Percentiles rank a stretch among this genome's conserved stretches.
These are phyloP conservation scores for Drosophila athabasca DNA, from an alignment of 1,140 invertebrate species.

Conservation along the genomic window DNA sequence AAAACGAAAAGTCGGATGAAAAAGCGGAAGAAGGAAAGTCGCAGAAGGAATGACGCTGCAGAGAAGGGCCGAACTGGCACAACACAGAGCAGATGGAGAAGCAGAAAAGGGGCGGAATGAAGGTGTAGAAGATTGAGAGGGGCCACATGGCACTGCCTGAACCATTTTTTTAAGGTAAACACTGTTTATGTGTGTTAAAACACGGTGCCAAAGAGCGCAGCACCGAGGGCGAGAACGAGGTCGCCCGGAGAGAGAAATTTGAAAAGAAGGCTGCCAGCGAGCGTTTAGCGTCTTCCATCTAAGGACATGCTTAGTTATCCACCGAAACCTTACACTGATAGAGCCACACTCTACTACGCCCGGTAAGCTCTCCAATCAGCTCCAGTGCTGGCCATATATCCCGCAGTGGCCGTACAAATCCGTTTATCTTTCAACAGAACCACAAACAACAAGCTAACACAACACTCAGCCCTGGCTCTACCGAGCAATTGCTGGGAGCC, in stretches of 20 bases:
- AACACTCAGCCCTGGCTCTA: constrained; percentile 20
- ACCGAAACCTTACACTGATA: background rate
- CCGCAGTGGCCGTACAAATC: constrained; percentile 17
- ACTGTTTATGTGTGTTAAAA: constrained; percentile 64
- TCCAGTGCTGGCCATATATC: background rate
- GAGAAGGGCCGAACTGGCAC: background rate
- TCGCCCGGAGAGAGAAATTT: too few relatives aligned
- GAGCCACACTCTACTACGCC: background rate
- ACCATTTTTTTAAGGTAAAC: constrained; percentile 61
- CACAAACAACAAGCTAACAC: constrained; percentile 26
- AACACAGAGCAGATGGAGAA: background rate
- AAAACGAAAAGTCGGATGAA: constrained; percentile 30
- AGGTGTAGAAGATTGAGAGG: constrained; percentile 3
- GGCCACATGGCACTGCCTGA: constrained; percentile 34
- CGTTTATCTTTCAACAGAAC: constrained; percentile 23
- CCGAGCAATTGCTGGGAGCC: constrained; percentile 17
- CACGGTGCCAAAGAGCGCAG: constrained; percentile 50
- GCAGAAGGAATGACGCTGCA: too few relatives aligned
- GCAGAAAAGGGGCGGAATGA: constrained; percentile 8
- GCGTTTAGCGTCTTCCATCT: too few relatives aligned
- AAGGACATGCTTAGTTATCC: background rate
- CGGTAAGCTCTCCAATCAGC: constrained; percentile 24
- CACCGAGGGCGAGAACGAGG: constrained; percentile 20
- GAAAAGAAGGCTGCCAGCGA: too few relatives aligned
- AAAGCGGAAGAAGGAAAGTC: background rate